phyloP scores from a whole-genome alignment of 2,888 invertebrate genomes.

The Siphlonurus alternatus region DNA sequence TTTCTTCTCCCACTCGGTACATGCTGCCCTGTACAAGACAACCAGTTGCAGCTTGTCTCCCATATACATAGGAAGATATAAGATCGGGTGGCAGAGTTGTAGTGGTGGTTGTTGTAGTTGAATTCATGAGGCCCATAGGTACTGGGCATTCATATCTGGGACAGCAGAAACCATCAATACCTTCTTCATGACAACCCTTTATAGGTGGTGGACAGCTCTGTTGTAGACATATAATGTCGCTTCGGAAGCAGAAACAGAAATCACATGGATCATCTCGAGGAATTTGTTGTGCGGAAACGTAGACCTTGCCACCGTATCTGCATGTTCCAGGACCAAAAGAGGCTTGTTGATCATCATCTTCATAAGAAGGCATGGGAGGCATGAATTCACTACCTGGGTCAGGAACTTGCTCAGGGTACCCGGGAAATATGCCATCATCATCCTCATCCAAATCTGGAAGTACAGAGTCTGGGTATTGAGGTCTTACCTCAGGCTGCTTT shows the following conservation, averaged over 20 bases:
- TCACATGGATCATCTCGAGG: constrained; percentile 89
- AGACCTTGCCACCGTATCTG: constrained; percentile 80
- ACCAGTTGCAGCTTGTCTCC: constrained; percentile 32
- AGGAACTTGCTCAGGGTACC: not conserved
- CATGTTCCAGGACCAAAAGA: constrained; percentile 79
- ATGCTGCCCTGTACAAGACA: constrained; percentile 74
- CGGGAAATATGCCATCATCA: not conserved
- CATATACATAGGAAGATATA: not conserved
- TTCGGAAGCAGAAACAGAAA: constrained; percentile 93
- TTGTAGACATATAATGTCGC: constrained; percentile 87
- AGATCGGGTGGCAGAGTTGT: constrained; percentile 20
- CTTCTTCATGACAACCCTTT: constrained; percentile 78
- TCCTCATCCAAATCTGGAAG: not conserved
- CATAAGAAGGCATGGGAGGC: not conserved
- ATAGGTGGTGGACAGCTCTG: constrained; percentile 93
- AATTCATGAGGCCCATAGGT: constrained; percentile 51
- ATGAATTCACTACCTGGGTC: not conserved
- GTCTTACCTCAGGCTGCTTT: not conserved
- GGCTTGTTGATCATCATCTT: constrained; percentile 21
- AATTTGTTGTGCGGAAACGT: constrained; percentile 88
- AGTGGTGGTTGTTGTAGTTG: constrained; percentile 75
- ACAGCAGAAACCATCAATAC: constrained; percentile 87
- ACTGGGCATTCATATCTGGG: constrained; percentile 88
- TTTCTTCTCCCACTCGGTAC: constrained; percentile 71
- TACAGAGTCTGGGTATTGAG: not conserved